Evolutionary conservation across 2,888 invertebrate genomes (phyloP), one percentile per base, ranked within the genome.

Genomic region (Theodoxus fluviatilis): DNA sequence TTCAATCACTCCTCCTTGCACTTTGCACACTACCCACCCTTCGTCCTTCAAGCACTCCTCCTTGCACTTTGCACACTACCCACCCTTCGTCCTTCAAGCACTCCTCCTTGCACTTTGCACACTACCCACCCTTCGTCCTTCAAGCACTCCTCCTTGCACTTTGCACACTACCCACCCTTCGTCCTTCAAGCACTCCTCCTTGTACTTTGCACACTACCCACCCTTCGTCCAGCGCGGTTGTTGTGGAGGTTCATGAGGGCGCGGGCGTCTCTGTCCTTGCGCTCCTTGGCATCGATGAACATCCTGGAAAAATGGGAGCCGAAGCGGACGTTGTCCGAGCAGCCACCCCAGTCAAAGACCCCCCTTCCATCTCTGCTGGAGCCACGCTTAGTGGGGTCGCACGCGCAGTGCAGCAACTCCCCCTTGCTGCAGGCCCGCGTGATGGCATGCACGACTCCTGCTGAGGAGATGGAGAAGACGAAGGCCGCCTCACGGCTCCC

Each of bases 241-340:
- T 98, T 98, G 87, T 98, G 97, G 67, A 98, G 89, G 82, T 98
- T 98, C 96, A 98, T 98, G 75, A 97, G 89, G 79, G 94, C 93
- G 40, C 94, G 90, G 1, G 95, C 96, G 75, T 85, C 85, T 67
- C 82, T 76, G 22, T 80, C 79, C 71, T 78, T 80, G 59, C 89
- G 86, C 86, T 98, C 98, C 72, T 94, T 91, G 72, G 96, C 92
- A 88, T 98, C 98, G 74, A 98, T 93, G 86, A 98, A 98, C 81
- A 93, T 93, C 87, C 94, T 93, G 1, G 96, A 93, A 87, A 97
- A 97, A 88, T 94, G 94, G 88, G 75, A 79, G 0, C 86, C 86
- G 73, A 82, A 85, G 49, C 81, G 74, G 31, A 87, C 84, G 72
- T 86, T 84, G 71, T 86, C 86, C 35, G 84, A 85, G 83, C 96